These are phyloP conservation scores for Thermophis baileyi DNA, from an alignment of 2,113 vertebrate species.

Conservation along the genomic window DNA sequence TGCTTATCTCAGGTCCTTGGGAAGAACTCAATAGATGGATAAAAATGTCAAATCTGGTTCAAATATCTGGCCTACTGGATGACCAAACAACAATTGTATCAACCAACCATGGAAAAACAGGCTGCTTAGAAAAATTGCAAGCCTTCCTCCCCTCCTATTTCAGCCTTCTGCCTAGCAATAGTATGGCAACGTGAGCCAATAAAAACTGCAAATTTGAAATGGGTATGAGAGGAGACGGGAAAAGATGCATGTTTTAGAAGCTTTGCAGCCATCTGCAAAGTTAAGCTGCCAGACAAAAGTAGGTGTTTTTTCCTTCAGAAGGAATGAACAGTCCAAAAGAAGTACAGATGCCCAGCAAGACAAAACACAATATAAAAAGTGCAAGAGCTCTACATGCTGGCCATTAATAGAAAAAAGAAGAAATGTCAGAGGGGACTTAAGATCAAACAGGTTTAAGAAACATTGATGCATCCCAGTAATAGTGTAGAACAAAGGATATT, in stretches of 20 bases:
- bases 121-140: not conserved
- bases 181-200: not conserved
- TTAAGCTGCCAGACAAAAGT: too few relatives aligned
- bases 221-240: not conserved
- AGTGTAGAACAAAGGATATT: too few relatives aligned
- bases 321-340: too few relatives aligned
- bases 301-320: too few relatives aligned
- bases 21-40: not conserved
- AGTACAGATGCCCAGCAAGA: too few relatives aligned
- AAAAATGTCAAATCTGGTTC: not conserved
- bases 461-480: too few relatives aligned
- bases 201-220: not conserved
- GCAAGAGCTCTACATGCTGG: too few relatives aligned
- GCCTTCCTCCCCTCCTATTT: not conserved
- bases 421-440: too few relatives aligned
- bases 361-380: too few relatives aligned
- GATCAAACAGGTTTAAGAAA: too few relatives aligned
- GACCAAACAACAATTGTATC: not conserved
- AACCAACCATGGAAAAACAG: not conserved
- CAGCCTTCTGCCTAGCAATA: not conserved
- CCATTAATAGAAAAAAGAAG: too few relatives aligned
- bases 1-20: not conserved
- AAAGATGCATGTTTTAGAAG: not conserved
- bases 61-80: not conserved
- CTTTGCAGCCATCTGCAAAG: not conserved